Conservation (phyloP, 2,888 invertebrate species). For the Drosophila lacicola region DNA sequence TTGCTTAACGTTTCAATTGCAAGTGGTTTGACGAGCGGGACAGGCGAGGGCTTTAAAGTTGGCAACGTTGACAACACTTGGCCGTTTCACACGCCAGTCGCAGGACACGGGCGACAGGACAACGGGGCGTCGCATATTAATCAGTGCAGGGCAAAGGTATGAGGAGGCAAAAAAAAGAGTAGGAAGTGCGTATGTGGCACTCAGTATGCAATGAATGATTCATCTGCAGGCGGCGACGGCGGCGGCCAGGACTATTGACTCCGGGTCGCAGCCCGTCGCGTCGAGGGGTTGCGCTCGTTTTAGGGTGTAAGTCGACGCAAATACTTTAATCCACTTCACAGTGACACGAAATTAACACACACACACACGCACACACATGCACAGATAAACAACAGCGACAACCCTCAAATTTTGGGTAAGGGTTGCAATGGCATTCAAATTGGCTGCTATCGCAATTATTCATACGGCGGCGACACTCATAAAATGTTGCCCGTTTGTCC, state of each 20-base stretch:
- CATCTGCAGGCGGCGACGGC: constrained; percentile 28
- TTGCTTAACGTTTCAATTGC: constrained; percentile 78
- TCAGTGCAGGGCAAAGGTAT: constrained; percentile 44
- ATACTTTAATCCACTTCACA: constrained; percentile 82
- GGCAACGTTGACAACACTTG: constrained; percentile 72
- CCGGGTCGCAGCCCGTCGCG: constrained; percentile 24
- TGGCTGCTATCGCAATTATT: constrained; percentile 82
- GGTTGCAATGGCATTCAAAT: constrained; percentile 67
- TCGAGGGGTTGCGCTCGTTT: constrained; percentile 68
- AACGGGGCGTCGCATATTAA: constrained; percentile 74
- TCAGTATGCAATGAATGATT: constrained; percentile 45
- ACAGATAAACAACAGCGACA: constrained; percentile 29
- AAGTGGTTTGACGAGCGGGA: constrained; percentile 19
- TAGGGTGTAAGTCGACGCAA: constrained; percentile 78
- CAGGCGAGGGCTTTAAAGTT: constrained; percentile 25
- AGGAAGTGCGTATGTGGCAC: constrained; percentile 45
- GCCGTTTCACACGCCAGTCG: constrained; percentile 68
- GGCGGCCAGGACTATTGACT: constrained; percentile 36
- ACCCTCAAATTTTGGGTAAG: constrained; percentile 42
- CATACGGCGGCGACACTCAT: constrained; percentile 80
- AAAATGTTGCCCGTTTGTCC: constrained; percentile 67
- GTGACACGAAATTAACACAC: constrained; percentile 74
- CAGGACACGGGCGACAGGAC: constrained; percentile 29
- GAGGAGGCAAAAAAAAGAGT: constrained; percentile 15
- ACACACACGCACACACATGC: constrained; percentile 20